Percentiles rank a stretch among this genome's conserved stretches.
Evolutionary conservation across 2,888 invertebrate species (phyloP).

Genomic region (Sipunculus nudus): DNA sequence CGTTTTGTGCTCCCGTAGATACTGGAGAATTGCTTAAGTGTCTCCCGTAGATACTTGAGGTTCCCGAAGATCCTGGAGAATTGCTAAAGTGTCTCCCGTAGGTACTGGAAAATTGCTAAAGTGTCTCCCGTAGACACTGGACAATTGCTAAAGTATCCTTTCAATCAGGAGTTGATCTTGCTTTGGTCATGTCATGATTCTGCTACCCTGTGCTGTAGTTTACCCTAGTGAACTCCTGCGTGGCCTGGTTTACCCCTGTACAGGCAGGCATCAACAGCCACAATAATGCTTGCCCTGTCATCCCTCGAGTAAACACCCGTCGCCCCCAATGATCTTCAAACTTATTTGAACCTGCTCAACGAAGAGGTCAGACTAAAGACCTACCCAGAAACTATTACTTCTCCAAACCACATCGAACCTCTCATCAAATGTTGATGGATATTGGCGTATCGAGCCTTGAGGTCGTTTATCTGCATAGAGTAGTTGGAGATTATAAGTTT

Average conservation of each 20-base stretch:
- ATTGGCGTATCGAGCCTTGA: conserved; percentile 17
- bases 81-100: no score
- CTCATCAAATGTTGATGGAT: conserved; percentile 20
- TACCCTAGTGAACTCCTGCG: conserved; percentile 23
- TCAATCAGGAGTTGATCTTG: conserved; percentile 27
- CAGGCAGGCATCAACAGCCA: conserved; percentile 32
- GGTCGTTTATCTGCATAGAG: neutral
- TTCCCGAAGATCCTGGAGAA: no score
- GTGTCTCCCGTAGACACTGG: no score
- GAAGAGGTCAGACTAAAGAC: conserved; percentile 5
- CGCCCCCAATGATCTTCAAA: conserved; percentile 10
- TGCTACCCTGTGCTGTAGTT: conserved; percentile 17
- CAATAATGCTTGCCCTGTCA: conserved; percentile 26
- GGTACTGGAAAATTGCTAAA: no score
- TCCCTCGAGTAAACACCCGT: conserved; percentile 14
- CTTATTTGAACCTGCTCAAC: conserved; percentile 13
- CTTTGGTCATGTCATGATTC: conserved; percentile 19
- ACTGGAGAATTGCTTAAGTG: no score
- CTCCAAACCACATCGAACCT: conserved; percentile 3
- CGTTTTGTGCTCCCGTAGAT: conserved; percentile 32
- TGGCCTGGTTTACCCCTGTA: conserved; percentile 29
- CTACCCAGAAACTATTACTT: conserved; percentile 5
- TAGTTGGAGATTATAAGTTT: neutral
- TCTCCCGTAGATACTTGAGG: no score
- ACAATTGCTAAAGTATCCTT: conserved; percentile 25